Base-by-base conservation (phyloP, 2,797 vertebrate genomes). In the Crocidura indochinensis region DNA sequence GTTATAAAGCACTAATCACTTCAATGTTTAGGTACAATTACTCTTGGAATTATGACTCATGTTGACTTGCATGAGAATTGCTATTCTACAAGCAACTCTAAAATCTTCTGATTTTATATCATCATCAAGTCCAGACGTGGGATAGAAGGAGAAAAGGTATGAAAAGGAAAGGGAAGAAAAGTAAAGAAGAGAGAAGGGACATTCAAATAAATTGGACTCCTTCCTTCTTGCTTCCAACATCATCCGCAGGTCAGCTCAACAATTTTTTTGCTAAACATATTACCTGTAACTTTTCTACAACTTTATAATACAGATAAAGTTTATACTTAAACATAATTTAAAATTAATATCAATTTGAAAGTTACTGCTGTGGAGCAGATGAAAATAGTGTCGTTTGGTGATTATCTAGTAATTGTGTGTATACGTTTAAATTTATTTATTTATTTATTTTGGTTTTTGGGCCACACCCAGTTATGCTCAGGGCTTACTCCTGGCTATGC, bases 271-370 rank as follows among this genome's bases (percentile, higher is more conserved):
- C 26, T 82, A 65, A 44, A 38, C 31, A 49, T 9, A 62, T 22
- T 26, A 15, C 29, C 15, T 60, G 15, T 6, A 60, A 22, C 56
- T 60, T 60, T 22, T 60, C 19, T 15, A 60, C 20, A 60, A 20
- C 5, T 20, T 90, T 72, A 9, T 60, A 60, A 60, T 22, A 60
- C 17, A 20, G 56, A 46, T 19, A 85, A 74, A 19, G 71, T 38
- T 79, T 91, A 84, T 87, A 69, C 83, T 47, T 31, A 72, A 89
- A 86, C 84, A 12, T 51, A 74, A 60, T 78, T 15, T 84, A 84
- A 90, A 69, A 87, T 84, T 7, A 84, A 56, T 49, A 38, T 38
- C 38, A 12, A 71, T 75, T 94, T 79, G 67, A 91, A 87, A 93
- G 77, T 90, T 87, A 94, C 1, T 78, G 26, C 24, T 82, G 22